Base-by-base conservation (phyloP, 1,140 invertebrate species). In the Trichoplusia ni region DNA sequence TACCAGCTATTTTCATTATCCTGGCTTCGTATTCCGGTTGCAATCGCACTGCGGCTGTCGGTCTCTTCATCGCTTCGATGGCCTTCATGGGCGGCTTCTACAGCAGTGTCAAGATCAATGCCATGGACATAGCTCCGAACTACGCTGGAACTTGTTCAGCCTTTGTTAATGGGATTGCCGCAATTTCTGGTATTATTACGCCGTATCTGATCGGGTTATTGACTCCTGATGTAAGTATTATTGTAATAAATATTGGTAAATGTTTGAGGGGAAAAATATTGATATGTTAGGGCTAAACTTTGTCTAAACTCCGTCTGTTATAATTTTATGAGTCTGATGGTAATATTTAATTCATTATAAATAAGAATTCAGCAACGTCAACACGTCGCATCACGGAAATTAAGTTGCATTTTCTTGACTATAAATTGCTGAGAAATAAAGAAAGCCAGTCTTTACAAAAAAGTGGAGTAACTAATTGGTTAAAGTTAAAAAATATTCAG, bases 141-240 rank as follows among this genome's bases (percentile, higher is more conserved):
- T 95, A 94, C 86, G 95, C 96, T 2, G 95, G 96, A n/a, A 95
- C 94, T 0, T 85, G 97, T 42, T 97, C 97, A 92, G 96, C 96
- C 0, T 93, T 97, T 11, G 95, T 95, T 0, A 97, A 97, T 81
- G 96, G 95, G 0, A 93, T 96, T 60, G 96, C 95, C 2, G 95
- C 95, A 0, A 91, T 97, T 2, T 94, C 95, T 19, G 96, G 96
- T 9, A 96, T 97, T 25, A 82, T 97, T 27, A 87, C 84, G 3
- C 96, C 96, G 0, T 94, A 94, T 80, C 82, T 97, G 35, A 93
- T 96, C 37, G 95, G 95, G 25, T 90, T 94, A 5, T 91, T 97
- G 73, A 95, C 95, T 25, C 92, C 92, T 64, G 92, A 95, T 84
- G 94, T 94, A 82, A 93, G 92, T 92, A 54, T 62, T 23, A 6